These are phyloP conservation scores for Thinocorus orbignyianus DNA, from an alignment of 2,113 vertebrate genomes.

Conservation along the genomic window DNA sequence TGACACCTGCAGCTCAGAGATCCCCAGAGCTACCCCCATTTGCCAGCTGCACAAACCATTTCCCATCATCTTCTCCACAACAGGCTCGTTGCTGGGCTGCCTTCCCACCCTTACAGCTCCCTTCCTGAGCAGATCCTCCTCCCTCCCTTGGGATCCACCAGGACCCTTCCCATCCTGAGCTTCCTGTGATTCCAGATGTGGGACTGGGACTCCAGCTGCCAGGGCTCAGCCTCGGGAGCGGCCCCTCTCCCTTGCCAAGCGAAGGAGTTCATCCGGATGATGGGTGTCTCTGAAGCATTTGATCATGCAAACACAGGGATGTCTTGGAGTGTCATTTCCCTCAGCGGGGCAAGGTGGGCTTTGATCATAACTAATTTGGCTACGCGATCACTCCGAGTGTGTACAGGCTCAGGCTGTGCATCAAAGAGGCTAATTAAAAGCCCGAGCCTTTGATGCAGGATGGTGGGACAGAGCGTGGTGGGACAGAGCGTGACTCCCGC, in stretches of 20 bases:
- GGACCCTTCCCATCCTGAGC: neutral
- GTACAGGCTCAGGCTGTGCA: neutral
- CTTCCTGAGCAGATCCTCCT: neutral
- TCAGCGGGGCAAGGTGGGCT: neutral
- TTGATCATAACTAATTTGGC: neutral
- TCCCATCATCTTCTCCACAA: neutral
- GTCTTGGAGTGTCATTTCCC: neutral
- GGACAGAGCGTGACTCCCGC: neutral
- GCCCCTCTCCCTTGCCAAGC: neutral
- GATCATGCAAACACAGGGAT: neutral
- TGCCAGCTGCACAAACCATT: neutral
- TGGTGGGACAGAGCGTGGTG: neutral
- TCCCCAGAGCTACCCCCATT: neutral
- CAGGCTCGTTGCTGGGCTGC: neutral
- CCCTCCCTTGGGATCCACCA: accelerated
- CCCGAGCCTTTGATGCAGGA: neutral
- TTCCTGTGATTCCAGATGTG: neutral
- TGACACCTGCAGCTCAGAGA: neutral
- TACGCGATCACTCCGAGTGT: neutral
- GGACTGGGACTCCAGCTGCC: neutral
- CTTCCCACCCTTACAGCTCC: neutral
- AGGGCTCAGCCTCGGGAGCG: neutral
- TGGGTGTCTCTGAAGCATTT: neutral
- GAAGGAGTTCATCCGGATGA: neutral
- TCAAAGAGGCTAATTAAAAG: neutral